Evolutionary conservation across 2,797 vertebrate species (phyloP).

Genomic region (Selene dorsalis): DNA sequence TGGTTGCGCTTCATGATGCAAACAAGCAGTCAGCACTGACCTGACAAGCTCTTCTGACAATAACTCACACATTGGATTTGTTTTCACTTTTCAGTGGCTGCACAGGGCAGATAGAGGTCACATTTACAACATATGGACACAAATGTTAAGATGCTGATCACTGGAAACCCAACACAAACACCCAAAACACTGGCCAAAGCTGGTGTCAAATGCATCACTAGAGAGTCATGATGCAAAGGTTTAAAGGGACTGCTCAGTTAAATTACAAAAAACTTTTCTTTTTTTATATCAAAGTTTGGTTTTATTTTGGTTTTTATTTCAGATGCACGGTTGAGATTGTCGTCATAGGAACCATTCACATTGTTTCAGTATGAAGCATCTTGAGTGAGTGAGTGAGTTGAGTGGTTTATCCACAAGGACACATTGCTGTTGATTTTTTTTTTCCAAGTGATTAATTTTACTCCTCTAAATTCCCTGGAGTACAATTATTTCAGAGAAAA

Average conservation of each 20-base stretch:
- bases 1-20: constrained; percentile 55
- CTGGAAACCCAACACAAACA: not conserved
- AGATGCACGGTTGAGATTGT: not conserved
- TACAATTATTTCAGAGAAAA: not conserved
- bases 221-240: not conserved
- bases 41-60: constrained; percentile 50
- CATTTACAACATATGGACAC: not conserved
- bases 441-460: not conserved
- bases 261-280: not conserved
- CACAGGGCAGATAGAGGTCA: constrained; percentile 23
- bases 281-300: not conserved
- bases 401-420: not conserved
- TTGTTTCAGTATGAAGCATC: not conserved
- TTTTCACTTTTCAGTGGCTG: constrained; percentile 22
- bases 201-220: not conserved
- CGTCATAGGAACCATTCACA: not conserved
- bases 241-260: not conserved
- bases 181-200: not conserved
- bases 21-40: constrained; percentile 67
- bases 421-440: not conserved
- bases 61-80: constrained; percentile 20
- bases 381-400: too few species aligned
- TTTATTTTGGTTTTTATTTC: not conserved
- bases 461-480: not conserved
- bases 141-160: not conserved